Conservation (phyloP, 2,797 vertebrate genomes). For the Parauchenoglanis ngamensis region DNA sequence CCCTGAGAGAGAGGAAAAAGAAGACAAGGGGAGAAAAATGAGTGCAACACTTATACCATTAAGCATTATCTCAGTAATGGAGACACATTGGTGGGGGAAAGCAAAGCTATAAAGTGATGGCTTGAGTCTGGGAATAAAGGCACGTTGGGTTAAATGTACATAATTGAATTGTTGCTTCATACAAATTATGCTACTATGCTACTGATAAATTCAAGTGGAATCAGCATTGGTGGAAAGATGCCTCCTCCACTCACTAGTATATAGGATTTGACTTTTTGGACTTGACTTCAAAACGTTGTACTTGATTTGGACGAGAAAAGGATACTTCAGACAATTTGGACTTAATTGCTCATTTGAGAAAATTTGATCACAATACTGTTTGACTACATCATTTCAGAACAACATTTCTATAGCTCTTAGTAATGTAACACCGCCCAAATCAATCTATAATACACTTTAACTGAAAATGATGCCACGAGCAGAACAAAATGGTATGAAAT, state of each 20-base stretch:
- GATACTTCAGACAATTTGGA: not conserved
- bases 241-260: too few species aligned
- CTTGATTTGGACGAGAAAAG: not conserved
- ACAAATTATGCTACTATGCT: not conserved
- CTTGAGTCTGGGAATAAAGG: constrained; percentile 12
- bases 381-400: not conserved
- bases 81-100: not conserved
- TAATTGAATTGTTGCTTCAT: not conserved
- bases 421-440: not conserved
- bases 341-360: not conserved
- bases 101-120: not conserved
- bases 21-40: not conserved
- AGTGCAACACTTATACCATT: not conserved
- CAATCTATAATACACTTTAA: not conserved
- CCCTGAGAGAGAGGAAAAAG: constrained; percentile 30
- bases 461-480: not conserved
- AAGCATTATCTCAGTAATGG: constrained; percentile 14
- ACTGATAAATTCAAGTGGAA: not conserved
- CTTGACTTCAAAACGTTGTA: not conserved
- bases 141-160: not conserved
- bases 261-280: not conserved
- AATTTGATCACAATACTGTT: not conserved
- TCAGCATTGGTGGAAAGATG: not conserved
- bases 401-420: not conserved
- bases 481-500: not conserved